Evolutionary conservation across 1,140 invertebrate genomes (phyloP).

Genomic region (Thaumetopoea pityocampa): DNA sequence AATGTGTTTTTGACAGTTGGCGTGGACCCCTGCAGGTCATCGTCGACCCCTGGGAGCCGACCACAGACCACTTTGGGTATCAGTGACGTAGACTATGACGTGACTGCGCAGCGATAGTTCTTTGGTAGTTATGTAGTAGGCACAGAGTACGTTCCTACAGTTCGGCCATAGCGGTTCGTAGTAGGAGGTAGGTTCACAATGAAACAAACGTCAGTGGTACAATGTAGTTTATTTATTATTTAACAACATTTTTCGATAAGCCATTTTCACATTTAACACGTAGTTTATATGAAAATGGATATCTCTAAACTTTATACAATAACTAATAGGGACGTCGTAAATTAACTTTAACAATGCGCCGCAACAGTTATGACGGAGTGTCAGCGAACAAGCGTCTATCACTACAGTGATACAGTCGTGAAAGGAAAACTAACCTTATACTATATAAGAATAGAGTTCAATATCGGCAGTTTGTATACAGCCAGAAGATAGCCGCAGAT

Average conservation of each 20-base stretch:
- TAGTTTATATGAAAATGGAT: conserved; percentile 69
- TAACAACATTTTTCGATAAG: conserved; percentile 76
- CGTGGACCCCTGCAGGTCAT: no score
- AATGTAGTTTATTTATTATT: conserved; percentile 78
- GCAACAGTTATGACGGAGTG: conserved; percentile 50
- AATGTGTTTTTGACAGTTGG: no score
- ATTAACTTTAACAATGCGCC: conserved; percentile 59
- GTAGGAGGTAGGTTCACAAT: conserved; percentile 22
- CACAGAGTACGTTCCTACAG: no score
- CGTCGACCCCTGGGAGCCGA: no score
- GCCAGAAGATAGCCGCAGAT: conserved; percentile 20
- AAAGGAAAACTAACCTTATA: conserved; percentile 36
- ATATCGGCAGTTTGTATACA: conserved; percentile 35
- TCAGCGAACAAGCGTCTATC: conserved; percentile 52
- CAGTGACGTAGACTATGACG: no score
- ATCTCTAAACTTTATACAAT: conserved; percentile 74
- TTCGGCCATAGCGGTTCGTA: no score
- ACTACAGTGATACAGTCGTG: conserved; percentile 30
- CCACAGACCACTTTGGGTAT: no score
- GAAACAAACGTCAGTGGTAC: conserved; percentile 67
- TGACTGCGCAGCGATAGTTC: no score
- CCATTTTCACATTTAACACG: conserved; percentile 66
- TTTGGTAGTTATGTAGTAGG: no score
- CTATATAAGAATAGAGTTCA: conserved; percentile 27
- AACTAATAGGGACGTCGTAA: conserved; percentile 67